A percentile compares a stretch with the other conserved stretches of the same genome.
phyloP scores from a whole-genome alignment of 30 jellyfish, hydroid and myxozoan species.

The Rhopilema esculentum region DNA sequence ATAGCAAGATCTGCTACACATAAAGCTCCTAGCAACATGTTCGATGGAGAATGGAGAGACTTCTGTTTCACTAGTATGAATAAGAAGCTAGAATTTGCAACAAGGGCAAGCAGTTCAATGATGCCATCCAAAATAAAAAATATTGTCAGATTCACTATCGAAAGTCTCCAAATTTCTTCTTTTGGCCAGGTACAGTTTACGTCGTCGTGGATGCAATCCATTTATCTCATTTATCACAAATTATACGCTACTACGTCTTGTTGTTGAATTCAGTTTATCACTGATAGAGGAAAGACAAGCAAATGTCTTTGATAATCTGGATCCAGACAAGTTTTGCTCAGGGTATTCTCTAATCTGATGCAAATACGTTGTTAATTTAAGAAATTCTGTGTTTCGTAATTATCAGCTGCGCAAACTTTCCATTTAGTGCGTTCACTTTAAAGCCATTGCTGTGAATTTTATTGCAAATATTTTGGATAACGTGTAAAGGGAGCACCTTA shows the following conservation, averaged over 20 bases:
- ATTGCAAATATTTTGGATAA: neutral
- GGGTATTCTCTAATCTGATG: neutral
- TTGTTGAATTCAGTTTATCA: no score
- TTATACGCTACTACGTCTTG: no score
- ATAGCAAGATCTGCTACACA: slow-evolving; percentile 23
- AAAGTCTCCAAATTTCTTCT: no score
- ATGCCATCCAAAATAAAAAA: slow-evolving; percentile 10
- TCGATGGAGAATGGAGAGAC: slow-evolving; percentile 45
- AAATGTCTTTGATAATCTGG: no score
- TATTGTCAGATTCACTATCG: neutral
- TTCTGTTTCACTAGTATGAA: slow-evolving; percentile 17
- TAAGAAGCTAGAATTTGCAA: slow-evolving; percentile 10
- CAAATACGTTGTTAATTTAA: neutral
- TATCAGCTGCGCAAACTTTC: neutral
- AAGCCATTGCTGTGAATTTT: neutral
- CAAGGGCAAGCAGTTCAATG: slow-evolving; percentile 3
- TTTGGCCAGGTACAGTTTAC: neutral
- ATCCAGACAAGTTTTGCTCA: neutral
- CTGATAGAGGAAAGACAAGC: no score
- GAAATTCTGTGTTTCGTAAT: neutral
- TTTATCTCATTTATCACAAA: neutral
- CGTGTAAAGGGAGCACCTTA: neutral
- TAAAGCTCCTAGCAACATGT: slow-evolving; percentile 38
- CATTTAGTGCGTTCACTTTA: neutral
- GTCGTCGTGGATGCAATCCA: neutral